Evolutionary conservation across 1,140 invertebrate genomes (phyloP).

Genomic region (Muscidifurax raptorellus): DNA sequence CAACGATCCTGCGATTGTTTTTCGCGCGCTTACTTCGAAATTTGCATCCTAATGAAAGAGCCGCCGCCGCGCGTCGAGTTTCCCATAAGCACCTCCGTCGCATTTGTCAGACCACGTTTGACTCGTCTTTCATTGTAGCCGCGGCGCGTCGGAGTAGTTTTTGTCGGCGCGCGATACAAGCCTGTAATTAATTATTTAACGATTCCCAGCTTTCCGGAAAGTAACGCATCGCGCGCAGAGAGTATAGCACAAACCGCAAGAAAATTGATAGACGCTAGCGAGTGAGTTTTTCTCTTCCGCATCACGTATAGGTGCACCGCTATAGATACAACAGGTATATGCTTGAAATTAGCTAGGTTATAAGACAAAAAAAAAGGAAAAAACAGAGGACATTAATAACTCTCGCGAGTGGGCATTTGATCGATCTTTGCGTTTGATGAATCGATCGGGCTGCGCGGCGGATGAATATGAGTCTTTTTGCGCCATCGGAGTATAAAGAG

Average conservation of each 20-base stretch:
- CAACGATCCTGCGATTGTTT: background rate
- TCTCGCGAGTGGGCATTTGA: slow-evolving; percentile 35
- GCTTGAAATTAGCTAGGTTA: slow-evolving; percentile 56
- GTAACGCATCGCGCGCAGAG: background rate
- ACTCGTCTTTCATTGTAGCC: background rate
- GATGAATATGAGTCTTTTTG: slow-evolving; percentile 13
- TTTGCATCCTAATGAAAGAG: background rate
- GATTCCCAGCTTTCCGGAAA: background rate
- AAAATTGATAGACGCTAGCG: background rate
- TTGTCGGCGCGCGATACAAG: background rate
- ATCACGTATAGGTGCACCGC: background rate
- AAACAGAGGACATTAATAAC: slow-evolving; percentile 43
- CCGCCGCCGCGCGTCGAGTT: background rate
- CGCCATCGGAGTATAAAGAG: too few relatives aligned
- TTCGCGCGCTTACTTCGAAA: background rate
- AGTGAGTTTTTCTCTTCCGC: background rate
- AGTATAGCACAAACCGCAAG: background rate
- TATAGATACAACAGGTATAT: background rate
- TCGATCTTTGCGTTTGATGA: slow-evolving; percentile 44
- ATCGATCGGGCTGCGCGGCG: slow-evolving; percentile 8
- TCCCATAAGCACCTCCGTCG: background rate
- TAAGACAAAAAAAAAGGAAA: slow-evolving; percentile 26
- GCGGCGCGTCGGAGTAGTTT: background rate
- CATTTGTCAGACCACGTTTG: background rate
- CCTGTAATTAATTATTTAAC: background rate